Evolutionary conservation across 2,113 vertebrate genomes (phyloP), one percentile per base, ranked within the genome.

Genomic region (Podiceps cristatus): DNA sequence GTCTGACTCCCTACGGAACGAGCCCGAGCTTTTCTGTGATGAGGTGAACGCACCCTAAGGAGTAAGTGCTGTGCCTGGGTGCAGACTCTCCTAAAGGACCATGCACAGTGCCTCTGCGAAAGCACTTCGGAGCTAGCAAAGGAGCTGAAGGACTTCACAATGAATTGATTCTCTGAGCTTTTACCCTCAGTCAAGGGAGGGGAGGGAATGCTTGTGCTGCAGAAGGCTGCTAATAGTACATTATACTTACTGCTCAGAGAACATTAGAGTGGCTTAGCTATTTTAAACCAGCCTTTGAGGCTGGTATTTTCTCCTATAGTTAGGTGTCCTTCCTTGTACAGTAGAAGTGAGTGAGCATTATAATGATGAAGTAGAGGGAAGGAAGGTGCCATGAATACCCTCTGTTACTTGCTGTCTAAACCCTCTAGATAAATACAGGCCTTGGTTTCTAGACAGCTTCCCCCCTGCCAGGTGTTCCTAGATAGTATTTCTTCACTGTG

Each of bases 111-210:
- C 68, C 42, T 80, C 79, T 23, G 86, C 68, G 49, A 59, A 78
- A 90, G 64, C 22, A 9, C 74, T 96, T 94, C 2, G 4, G 50
- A 77, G 79, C 63, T 83, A 67, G 68, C 62, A 83, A 88, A 71
- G 42, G 81, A 91, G 78, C 72, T 74, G 82, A 79, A 94, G 90
- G 85, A 79, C 90, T 95, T 96, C 59, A 87, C 63, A 88, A 68
- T 2, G 28, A 86, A 95, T 93, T 94, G 92, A 68, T 97, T 86
- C 79, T 67, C 72, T 90, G 82, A 90, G 95, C 83, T 92, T 95
- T 92, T 86, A 91, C 49, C 59, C 63, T 86, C 2, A 0, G 5
- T 76, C 68, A 96, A 87, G 82, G 78, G 78, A 93, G 42, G 58
- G 18, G 59, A 94, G 44, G 64, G 68, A 86, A 83, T 50, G 40